A percentile compares a stretch with the other conserved stretches of the same genome.
Evolutionary conservation across 2,888 invertebrate species (phyloP).

Genomic region (Tridacna gigas): DNA sequence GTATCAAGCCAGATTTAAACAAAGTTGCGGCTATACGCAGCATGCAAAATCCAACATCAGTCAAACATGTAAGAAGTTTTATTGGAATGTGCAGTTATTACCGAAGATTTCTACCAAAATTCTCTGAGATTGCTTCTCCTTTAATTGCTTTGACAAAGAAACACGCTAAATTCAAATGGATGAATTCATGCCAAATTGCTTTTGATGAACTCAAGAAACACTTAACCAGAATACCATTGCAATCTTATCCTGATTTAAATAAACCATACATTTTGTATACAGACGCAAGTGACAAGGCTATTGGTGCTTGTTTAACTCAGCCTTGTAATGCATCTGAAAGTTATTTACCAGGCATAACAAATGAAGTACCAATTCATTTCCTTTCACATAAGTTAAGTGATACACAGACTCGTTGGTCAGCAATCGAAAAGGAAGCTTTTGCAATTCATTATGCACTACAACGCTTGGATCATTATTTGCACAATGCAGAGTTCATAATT

Average conservation of each 20-base stretch:
- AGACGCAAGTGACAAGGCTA: constrained; percentile 21
- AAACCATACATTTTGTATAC: constrained; percentile 46
- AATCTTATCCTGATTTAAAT: constrained; percentile 38
- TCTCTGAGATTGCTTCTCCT: constrained; percentile 45
- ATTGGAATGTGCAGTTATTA: constrained; percentile 51
- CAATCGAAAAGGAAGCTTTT: constrained; percentile 42
- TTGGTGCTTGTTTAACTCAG: constrained; percentile 33
- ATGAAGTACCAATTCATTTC: too few relatives aligned
- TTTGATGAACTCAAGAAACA: constrained; percentile 44
- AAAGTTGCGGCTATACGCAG: constrained; percentile 41
- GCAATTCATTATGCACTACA: constrained; percentile 36
- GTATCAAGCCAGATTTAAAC: constrained; percentile 39
- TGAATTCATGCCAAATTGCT: constrained; percentile 12
- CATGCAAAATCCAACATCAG: constrained; percentile 28
- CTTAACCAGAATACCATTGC: constrained; percentile 32
- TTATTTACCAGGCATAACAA: constrained; percentile 5
- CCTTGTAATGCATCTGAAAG: constrained; percentile 8
- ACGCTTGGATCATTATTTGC: constrained; percentile 43
- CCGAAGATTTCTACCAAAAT: constrained; percentile 46
- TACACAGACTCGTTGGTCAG: constrained; percentile 38
- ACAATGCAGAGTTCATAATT: constrained; percentile 34
- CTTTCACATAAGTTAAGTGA: constrained; percentile 41
- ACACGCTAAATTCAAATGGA: constrained; percentile 45
- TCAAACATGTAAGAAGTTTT: constrained; percentile 41
- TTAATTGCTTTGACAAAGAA: constrained; percentile 46